phyloP scores from a whole-genome alignment of 2,797 vertebrate species.

The Urophycis tenuis region DNA sequence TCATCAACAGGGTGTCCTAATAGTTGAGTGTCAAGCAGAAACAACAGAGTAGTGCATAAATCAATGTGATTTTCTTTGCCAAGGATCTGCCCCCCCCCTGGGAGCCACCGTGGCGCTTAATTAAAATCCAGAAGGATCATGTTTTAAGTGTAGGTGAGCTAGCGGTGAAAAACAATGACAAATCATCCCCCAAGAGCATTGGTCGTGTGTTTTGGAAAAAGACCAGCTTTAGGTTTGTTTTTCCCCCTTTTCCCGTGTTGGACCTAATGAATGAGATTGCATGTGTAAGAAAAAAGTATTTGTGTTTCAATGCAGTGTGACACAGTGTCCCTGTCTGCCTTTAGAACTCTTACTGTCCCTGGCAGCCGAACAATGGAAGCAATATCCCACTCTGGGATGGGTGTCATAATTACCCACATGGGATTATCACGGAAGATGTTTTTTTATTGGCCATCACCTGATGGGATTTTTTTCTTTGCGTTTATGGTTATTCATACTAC shows the following conservation, averaged over 20 bases:
- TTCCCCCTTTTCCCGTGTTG: conserved; percentile 53
- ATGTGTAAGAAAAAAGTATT: conserved; percentile 25
- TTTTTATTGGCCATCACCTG: conserved; percentile 66
- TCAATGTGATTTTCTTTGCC: conserved; percentile 76
- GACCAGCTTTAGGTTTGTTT: conserved; percentile 53
- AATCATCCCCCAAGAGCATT: conserved; percentile 68
- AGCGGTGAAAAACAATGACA: conserved; percentile 78
- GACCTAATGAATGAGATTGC: conserved; percentile 49
- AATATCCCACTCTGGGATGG: conserved; percentile 55
- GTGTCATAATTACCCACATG: conserved; percentile 66
- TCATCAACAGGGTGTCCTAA: conserved; percentile 66
- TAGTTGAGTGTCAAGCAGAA: conserved; percentile 68
- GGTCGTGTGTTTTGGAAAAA: conserved; percentile 64
- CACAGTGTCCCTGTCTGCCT: conserved; percentile 44
- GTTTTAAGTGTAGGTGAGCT: conserved; percentile 78
- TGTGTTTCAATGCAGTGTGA: conserved; percentile 29
- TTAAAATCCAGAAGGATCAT: conserved; percentile 82
- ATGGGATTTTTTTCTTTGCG: conserved; percentile 53
- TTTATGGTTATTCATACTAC: conserved; percentile 30
- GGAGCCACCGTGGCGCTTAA: conserved; percentile 77
- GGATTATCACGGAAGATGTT: conserved; percentile 65
- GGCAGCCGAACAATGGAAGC: conserved; percentile 35
- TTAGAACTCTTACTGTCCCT: conserved; percentile 40
- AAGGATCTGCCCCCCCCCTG: conserved; percentile 61
- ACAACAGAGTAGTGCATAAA: conserved; percentile 77